Base-by-base conservation (phyloP, 2,888 invertebrate species). In the Nemoura dubitans region DNA sequence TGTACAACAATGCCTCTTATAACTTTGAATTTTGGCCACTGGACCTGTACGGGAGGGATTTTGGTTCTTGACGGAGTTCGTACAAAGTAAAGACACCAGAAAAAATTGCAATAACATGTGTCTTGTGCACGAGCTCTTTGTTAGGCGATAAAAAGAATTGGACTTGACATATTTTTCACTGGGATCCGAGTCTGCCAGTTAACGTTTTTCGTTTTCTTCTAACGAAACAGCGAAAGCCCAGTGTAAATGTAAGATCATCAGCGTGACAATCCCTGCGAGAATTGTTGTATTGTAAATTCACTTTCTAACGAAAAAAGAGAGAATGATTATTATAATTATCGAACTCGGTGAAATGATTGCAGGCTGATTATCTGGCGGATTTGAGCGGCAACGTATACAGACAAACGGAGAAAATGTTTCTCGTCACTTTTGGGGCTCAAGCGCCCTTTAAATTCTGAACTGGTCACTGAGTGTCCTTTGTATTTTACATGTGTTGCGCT, bases 261-360 rank as follows among this genome's bases (percentile, higher is more conserved):
- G 81, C 81, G 30, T 81, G 81, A 81, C 81, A 81, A 59, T 59
- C 59, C 59, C 16, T 21, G 59, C 59, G 59, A 59, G 59, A 21
- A 59, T 59, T 59, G 59, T 59, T 59, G n/a, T 81, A 76, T 84
- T 84, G 59, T 76, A n/a, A 84, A 59, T 76, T 59, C 84, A 76
- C 76, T 84, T 84, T 84, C 84, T 84, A 84, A n/a, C 21, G 14
- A 84, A 84, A 76, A 84, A 28, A 76, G 84, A 84, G 84, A 84
- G 43, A 84, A 76, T 59, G 28, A 81, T 30, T 30, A 81, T 76
- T 76, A 76, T 84, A 84, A 84, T 84, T 84, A 84, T 81, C 59
- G 21, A 59, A 84, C 10, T 28, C n/a, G 29, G 84, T 84, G 28
- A 76, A 84, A 76, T 84, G 59, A 59, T 76, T n/a, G n/a, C 26